Evolutionary conservation across 2,888 invertebrate genomes (phyloP), one percentile per base, ranked within the genome.

Genomic region (Linyphia triangularis): DNA sequence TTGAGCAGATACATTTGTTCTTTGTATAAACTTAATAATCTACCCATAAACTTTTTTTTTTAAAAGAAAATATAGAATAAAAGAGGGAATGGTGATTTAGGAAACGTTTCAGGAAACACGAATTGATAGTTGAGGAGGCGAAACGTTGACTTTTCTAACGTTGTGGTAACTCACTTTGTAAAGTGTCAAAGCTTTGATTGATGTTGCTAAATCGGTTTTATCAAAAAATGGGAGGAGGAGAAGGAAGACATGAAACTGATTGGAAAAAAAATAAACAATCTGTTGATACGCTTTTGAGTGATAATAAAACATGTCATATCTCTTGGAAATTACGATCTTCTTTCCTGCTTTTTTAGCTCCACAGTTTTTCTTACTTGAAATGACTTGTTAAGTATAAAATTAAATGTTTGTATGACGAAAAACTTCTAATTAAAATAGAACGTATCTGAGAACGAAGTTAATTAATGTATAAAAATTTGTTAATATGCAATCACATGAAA

Each of bases 141-240:
- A 51, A n/a, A 51, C n/a, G n/a, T 16, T 67, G n/a, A 33, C 30
- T 7, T 30, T 19, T 26, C 28, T 63, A 1, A 7, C 5, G n/a
- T 65, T 33, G 65, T 28, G 33, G 28, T 30, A 19, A 19, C 19
- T 16, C 30, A 30, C 33, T 33, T 33, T 69, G 37, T 33, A 69
- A 69, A 69, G 13, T 69, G 69, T 69, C 69, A 37, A 40, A 61
- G 10, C 0, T n/a, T 9, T 69, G 69, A 40, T 69, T 40, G 69
- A 69, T 69, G n/a, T 22, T 7, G n/a, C 22, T 19, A 37, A 37
- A 37, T 37, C 37, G 13, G 19, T 16, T 16, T 5, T 2, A 13
- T 69, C 5, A 1, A 61, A 61, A 26, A 28, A 10, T 1, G 1
- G 16, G 16, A n/a, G 51, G 1, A 1, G 51, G 9, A 51, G 51